Percentiles rank a stretch among this genome's conserved stretches.
These are phyloP conservation scores for Geopemphigus sp. DNA, from an alignment of 1,140 invertebrate species.

Conservation along the genomic window DNA sequence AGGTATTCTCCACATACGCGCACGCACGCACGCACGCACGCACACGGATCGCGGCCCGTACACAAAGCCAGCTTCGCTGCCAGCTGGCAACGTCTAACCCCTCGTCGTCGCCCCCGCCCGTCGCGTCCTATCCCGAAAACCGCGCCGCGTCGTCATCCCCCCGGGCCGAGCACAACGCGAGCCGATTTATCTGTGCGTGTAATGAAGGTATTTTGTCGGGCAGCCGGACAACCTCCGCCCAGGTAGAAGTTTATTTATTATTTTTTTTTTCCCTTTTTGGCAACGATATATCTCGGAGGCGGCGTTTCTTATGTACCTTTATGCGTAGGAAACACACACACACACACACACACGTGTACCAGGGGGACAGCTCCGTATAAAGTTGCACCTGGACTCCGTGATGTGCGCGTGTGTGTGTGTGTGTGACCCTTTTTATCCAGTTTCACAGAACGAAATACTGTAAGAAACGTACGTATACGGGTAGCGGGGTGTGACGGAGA, in stretches of 20 bases:
- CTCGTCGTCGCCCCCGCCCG: background rate
- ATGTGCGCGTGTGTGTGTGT: background rate
- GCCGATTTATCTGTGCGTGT: background rate
- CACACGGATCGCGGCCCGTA: no score
- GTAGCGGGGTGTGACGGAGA: background rate
- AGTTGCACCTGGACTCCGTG: conserved; percentile 42
- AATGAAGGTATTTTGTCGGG: conserved; percentile 44
- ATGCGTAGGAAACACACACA: background rate
- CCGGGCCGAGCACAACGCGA: background rate
- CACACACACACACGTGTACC: no score
- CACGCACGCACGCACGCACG: no score
- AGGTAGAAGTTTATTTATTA: conserved; percentile 32
- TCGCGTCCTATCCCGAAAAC: no score
- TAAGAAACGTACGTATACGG: background rate
- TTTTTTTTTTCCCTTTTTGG: background rate
- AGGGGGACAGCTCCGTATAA: no score
- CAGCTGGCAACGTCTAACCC: conserved; percentile 22
- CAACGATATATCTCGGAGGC: conserved; percentile 17
- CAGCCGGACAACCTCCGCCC: conserved; percentile 1
- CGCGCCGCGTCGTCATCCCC: no score
- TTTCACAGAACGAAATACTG: conserved; percentile 33
- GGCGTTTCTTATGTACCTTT: background rate
- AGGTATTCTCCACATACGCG: conserved; percentile 9
- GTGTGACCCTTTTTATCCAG: conserved; percentile 44
- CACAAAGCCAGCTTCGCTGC: background rate